Evolutionary conservation across 2,797 vertebrate genomes (phyloP).

Genomic region (Potorous gilbertii): DNA sequence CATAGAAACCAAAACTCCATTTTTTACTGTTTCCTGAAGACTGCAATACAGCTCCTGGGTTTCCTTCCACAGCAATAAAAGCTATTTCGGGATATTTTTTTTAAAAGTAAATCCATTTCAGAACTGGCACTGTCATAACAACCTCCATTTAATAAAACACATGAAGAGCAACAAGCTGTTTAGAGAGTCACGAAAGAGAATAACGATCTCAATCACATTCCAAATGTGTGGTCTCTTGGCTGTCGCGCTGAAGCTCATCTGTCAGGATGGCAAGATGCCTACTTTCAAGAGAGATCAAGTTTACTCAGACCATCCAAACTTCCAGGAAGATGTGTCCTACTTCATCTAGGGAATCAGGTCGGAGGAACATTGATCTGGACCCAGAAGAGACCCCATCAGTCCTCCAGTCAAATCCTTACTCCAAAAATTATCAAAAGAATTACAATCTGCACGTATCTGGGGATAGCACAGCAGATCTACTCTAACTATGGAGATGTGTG

Average conservation of each 20-base stretch:
- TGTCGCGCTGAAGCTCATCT: slow-evolving; percentile 38
- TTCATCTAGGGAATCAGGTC: slow-evolving; percentile 33
- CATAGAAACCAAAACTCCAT: slow-evolving; percentile 42
- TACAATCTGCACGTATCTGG: neutral
- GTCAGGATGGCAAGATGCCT: slow-evolving; percentile 23
- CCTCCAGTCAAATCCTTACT: neutral
- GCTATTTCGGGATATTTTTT: slow-evolving; percentile 34
- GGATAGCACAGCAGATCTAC: slow-evolving; percentile 29
- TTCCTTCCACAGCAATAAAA: slow-evolving; percentile 63
- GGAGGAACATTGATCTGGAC: neutral
- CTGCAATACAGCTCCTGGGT: slow-evolving; percentile 29
- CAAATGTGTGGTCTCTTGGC: slow-evolving; percentile 36
- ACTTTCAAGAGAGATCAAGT: slow-evolving; percentile 44
- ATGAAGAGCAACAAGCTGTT: slow-evolving; percentile 44
- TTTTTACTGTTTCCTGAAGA: slow-evolving; percentile 56
- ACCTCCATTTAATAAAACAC: slow-evolving; percentile 28
- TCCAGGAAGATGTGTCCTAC: slow-evolving; percentile 23
- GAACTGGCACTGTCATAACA: slow-evolving; percentile 48
- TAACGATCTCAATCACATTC: slow-evolving; percentile 23
- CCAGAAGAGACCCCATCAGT: neutral
- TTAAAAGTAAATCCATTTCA: slow-evolving; percentile 63
- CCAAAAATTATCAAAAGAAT: slow-evolving; percentile 33
- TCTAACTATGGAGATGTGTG: slow-evolving; percentile 41
- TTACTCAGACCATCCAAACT: slow-evolving; percentile 29
- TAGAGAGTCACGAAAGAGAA: slow-evolving; percentile 42